These are phyloP conservation scores for Clarias magur DNA, from an alignment of 2,113 vertebrate genomes.

Conservation along the genomic window DNA sequence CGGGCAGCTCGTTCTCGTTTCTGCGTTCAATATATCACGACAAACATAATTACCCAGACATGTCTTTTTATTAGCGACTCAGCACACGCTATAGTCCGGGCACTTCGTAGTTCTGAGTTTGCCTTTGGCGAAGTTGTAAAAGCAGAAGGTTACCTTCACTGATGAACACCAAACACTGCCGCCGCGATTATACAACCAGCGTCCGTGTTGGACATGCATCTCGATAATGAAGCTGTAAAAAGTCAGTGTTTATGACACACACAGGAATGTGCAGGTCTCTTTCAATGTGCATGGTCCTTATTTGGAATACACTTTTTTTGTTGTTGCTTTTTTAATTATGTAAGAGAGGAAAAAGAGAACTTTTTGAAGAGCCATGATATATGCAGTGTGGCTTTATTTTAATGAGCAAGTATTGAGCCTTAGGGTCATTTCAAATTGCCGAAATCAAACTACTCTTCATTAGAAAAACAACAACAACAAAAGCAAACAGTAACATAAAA, in stretches of 20 bases:
- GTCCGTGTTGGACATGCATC: background rate
- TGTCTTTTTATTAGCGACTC: slow-evolving; percentile 71
- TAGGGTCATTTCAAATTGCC: background rate
- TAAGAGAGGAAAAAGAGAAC: background rate
- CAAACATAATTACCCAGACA: slow-evolving; percentile 77
- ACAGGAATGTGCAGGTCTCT: background rate
- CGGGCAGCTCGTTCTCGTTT: slow-evolving; percentile 66
- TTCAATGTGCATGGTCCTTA: background rate
- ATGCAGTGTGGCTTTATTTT: background rate
- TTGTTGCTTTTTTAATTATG: background rate
- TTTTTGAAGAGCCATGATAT: background rate
- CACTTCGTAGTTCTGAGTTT: background rate
- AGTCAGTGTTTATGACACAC: background rate
- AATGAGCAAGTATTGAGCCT: background rate
- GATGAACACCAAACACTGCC: background rate
- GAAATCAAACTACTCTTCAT: background rate
- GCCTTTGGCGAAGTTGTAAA: slow-evolving; percentile 41
- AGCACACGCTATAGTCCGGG: background rate
- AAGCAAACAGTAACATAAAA: background rate
- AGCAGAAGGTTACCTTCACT: slow-evolving; percentile 34
- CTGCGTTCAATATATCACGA: slow-evolving; percentile 71
- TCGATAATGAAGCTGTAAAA: background rate
- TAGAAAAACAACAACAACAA: background rate
- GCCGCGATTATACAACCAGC: background rate
- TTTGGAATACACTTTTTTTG: background rate